Conservation (phyloP, 1,140 invertebrate species). For the Eumeta japonica region DNA sequence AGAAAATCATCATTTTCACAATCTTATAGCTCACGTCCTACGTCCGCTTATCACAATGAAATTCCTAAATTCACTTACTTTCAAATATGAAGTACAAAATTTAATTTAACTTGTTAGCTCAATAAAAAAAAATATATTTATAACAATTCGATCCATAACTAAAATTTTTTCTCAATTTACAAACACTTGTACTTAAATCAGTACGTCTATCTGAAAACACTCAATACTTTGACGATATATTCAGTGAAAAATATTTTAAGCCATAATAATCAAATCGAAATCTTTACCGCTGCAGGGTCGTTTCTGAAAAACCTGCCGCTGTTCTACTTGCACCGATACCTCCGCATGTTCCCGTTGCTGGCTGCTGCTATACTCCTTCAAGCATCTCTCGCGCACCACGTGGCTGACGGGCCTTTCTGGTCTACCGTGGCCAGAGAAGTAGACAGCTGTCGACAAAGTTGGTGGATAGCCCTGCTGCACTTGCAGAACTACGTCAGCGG, state of each 20-base stretch:
- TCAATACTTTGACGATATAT: neutral
- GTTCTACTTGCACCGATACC: slow-evolving; percentile 48
- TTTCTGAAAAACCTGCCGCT: slow-evolving; percentile 4
- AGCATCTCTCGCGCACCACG: slow-evolving; percentile 47
- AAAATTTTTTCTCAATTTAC: too few relatives aligned
- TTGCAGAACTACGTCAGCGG: slow-evolving; percentile 5
- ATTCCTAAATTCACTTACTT: too few relatives aligned
- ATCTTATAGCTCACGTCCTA: neutral
- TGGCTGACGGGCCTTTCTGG: slow-evolving; percentile 59
- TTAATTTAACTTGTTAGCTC: too few relatives aligned
- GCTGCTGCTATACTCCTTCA: slow-evolving; percentile 54
- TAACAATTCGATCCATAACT: too few relatives aligned
- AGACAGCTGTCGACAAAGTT: slow-evolving; percentile 1
- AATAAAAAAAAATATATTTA: too few relatives aligned
- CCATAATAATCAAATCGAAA: neutral
- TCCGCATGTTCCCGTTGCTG: slow-evolving; percentile 57
- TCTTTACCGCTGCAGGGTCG: neutral
- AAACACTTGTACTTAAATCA: too few relatives aligned
- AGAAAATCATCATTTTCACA: neutral
- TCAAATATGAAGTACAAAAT: too few relatives aligned
- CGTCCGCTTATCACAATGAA: too few relatives aligned
- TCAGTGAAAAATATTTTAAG: neutral
- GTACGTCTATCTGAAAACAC: too few relatives aligned
- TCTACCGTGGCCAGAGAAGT: neutral
- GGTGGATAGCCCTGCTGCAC: slow-evolving; percentile 2